Percentiles rank a stretch among this genome's conserved stretches.
Conservation (phyloP, 2,888 invertebrate genomes). For the Incurvaria masculella region DNA sequence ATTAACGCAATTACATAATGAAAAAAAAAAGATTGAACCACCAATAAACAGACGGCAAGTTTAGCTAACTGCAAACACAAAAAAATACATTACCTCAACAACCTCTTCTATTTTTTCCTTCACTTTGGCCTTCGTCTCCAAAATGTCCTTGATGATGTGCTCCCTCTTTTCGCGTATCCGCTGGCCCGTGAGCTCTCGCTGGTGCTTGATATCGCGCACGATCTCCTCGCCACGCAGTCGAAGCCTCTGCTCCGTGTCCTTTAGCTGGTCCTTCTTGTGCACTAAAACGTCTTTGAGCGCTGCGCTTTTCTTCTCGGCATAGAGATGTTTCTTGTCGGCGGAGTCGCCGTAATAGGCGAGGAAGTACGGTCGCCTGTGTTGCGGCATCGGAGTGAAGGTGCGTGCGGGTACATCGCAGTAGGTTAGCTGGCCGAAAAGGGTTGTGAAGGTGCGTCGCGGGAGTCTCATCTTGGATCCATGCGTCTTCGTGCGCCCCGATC, state of each 20-base stretch:
- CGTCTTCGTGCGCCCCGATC: too few species aligned
- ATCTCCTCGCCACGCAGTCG: constrained; percentile 39
- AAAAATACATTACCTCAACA: constrained; percentile 65
- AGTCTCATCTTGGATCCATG: not conserved
- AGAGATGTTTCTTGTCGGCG: constrained; percentile 37
- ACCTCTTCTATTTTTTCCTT: constrained; percentile 71
- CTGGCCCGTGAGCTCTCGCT: constrained; percentile 40
- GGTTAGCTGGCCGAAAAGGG: not conserved
- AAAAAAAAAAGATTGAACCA: too few species aligned
- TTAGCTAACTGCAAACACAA: too few species aligned
- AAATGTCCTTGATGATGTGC: constrained; percentile 65
- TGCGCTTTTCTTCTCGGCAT: constrained; percentile 46
- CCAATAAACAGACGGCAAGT: too few species aligned
- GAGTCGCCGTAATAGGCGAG: constrained; percentile 16
- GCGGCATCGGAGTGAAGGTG: not conserved
- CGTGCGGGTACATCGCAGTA: not conserved
- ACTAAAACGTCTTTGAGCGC: constrained; percentile 57
- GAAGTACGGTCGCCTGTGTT: not conserved
- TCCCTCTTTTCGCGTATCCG: constrained; percentile 58
- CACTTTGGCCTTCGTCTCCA: constrained; percentile 67
- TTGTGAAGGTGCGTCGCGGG: not conserved
- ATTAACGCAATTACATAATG: too few species aligned
- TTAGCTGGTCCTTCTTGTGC: constrained; percentile 59
- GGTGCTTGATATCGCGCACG: constrained; percentile 43
- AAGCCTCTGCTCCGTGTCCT: constrained; percentile 55